Percentiles rank a stretch among this genome's conserved stretches.
phyloP scores from a whole-genome alignment of 2,113 vertebrate genomes.

The Megalops atlanticus region DNA sequence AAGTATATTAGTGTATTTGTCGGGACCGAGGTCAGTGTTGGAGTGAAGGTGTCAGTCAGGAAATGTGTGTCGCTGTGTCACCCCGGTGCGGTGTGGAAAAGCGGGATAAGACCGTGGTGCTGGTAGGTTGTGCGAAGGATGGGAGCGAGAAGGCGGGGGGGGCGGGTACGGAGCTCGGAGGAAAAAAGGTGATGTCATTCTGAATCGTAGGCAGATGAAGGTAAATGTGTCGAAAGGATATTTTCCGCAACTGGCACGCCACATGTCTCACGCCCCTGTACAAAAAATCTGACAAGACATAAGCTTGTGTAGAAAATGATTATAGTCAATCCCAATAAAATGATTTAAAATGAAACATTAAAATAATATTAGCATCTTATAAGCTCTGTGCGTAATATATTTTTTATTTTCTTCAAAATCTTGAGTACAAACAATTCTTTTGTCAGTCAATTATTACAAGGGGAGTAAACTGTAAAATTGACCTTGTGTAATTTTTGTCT shows the following conservation, averaged over 20 bases:
- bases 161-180: slow-evolving; percentile 57
- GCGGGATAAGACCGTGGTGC: slow-evolving; percentile 17
- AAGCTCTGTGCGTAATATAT: neutral
- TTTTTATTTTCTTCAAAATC: neutral
- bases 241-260: slow-evolving; percentile 37
- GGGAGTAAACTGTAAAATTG: too few species aligned
- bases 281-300: neutral
- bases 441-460: too few species aligned
- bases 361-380: neutral
- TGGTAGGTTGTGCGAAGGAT: slow-evolving; percentile 45
- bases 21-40: neutral
- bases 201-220: slow-evolving; percentile 53
- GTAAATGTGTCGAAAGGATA: slow-evolving; percentile 52
- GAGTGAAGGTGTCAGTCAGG: slow-evolving; percentile 20
- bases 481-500: too few species aligned
- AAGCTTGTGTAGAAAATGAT: neutral
- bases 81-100: neutral
- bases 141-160: slow-evolving; percentile 51
- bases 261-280: slow-evolving; percentile 6
- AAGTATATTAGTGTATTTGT: neutral
- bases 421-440: neutral
- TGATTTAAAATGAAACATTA: too few species aligned
- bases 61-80: slow-evolving; percentile 12
- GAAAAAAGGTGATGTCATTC: slow-evolving; percentile 72
- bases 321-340: neutral